Conservation (phyloP, 2,797 vertebrate genomes). For the Thunnus albacares region DNA sequence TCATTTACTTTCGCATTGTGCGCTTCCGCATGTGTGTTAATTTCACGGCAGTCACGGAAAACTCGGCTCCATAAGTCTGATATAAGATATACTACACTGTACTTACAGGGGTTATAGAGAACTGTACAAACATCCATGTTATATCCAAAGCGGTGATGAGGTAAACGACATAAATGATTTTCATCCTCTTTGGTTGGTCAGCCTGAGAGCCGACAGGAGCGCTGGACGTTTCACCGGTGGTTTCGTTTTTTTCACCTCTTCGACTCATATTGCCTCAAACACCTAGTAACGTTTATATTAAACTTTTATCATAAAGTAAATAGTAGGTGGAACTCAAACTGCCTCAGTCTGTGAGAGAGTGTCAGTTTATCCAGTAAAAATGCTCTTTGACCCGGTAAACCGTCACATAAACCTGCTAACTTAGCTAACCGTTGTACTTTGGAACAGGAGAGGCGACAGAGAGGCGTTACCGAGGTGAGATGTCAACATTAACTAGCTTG, state of each 20-base stretch:
- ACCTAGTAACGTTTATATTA: too few relatives aligned
- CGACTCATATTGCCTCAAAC: slow-evolving; percentile 31
- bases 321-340: too few relatives aligned
- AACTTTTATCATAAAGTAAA: neutral
- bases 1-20: neutral
- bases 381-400: slow-evolving; percentile 25
- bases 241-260: slow-evolving; percentile 11
- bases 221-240: slow-evolving; percentile 1
- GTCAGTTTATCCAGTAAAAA: neutral
- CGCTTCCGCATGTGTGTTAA: neutral
- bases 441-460: neutral
- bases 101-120: slow-evolving; percentile 87
- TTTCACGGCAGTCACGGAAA: slow-evolving; percentile 24
- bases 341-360: too few relatives aligned
- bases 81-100: neutral
- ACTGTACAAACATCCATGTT: slow-evolving; percentile 85
- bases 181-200: slow-evolving; percentile 34
- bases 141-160: slow-evolving; percentile 81
- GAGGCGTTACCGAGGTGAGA: slow-evolving; percentile 24
- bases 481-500: neutral
- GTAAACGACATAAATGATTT: slow-evolving; percentile 75
- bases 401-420: slow-evolving; percentile 15
- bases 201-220: neutral
- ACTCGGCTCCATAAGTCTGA: neutral
- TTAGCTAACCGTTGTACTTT: slow-evolving; percentile 54